Evolutionary conservation across 1,140 invertebrate species (phyloP), one percentile per base, ranked within the genome.

Genomic region (Pentalonia nigronervosa): DNA sequence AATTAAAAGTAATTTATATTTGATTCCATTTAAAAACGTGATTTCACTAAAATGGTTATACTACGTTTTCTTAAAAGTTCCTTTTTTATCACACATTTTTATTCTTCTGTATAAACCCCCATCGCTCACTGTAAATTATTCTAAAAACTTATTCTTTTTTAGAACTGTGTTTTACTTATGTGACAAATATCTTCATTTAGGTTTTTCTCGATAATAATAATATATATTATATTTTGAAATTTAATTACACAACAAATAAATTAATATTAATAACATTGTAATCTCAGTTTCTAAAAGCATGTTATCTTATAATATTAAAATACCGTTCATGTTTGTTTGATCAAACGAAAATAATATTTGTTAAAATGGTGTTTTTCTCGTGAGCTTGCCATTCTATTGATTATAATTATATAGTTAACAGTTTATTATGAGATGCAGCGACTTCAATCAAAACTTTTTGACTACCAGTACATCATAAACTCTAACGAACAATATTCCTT

Each of bases 361-460:
- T 76, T 76, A 4, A n/a, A 67, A 30, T 8, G 60, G 30, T n/a
- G 30, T 76, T 76, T 67, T 76, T 30, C 60, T 67, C 25, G 2
- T 9, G 6, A 25, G 8, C 56, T 67, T 14, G 14, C 30, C 60
- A n/a, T 76, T 30, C 14, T 76, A 76, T 76, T 76, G 60, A 67
- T 76, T 76, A 76, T 60, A 60, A 25, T n/a, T n/a, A n/a, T 30
- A 76, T 76, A 76, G 23, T 86, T 47, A 86, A 86, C 25, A 47
- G 17, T 86, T 41, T 25, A 86, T 86, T 45, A 86, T 30, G 41
- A 86, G 25, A 47, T 45, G 45, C 4, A 36, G 14, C 8, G 11
- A 89, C 34, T 53, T 36, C 87, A 87, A 87, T 87, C 86, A 48
- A 48, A 87, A 87, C 87, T 89, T 53, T 36, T 53, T 14, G 20